Base-by-base conservation (phyloP, 2,888 invertebrate species). In the Tethea ocularis region DNA sequence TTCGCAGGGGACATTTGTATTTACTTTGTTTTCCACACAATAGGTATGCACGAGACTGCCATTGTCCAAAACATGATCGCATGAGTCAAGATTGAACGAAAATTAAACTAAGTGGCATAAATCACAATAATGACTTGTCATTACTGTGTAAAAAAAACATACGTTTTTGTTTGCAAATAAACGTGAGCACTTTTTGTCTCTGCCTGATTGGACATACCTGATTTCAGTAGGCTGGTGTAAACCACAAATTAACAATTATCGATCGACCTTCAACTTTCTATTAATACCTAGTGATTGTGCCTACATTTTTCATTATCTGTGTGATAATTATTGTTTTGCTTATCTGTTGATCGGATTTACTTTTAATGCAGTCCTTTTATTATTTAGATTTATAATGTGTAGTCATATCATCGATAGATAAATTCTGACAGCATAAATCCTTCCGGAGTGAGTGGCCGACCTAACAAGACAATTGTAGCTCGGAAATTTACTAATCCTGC, bases 221-320 rank as follows among this genome's bases (percentile, higher is more conserved):
- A 22, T 20, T 22, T 22, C 36, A 36, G 33, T 54, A 17, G 46
- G 20, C 20, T 46, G 2, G n/a, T 10, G n/a, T 1, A 15, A 46
- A 33, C 11, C 33, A 36, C 33, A 22, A 54, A 54, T 36, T 7
- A 26, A 8, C 29, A 52, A 52, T 52, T 33, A 54, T 22, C 54
- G 36, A 36, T 54, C 15, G 33, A 54, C 54, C 54, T 33, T 54
- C 54, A 33, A 54, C 33, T 54, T n/a, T n/a, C 13, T 33, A 20
- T 36, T 54, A 17, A n/a, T n/a, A n/a, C n/a, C n/a, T 46, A 20
- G 54, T 22, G 22, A 54, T 33, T 54, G 54, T 54, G 33, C 11
- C 11, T 36, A 36, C 36, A 33, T 22, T 36, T 54, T 33, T n/a
- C 33, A 36, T 54, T 54, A 54, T 54, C 54, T n/a, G 33, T 22